phyloP scores from a whole-genome alignment of 53 echinoderm and acorn worm species.

The Paelopatides confundens region DNA sequence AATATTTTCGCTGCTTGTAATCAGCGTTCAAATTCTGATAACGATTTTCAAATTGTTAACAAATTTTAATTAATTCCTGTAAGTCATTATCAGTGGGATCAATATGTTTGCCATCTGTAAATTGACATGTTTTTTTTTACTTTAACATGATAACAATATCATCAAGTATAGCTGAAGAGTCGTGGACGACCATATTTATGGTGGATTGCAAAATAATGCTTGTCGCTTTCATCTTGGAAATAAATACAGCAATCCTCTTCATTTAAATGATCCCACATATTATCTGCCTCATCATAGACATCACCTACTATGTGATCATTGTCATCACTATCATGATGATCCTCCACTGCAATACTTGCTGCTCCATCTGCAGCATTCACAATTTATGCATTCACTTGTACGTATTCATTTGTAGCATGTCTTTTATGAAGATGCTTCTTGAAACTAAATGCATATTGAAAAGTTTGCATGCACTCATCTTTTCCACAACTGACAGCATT shows the following conservation, averaged over 20 bases:
- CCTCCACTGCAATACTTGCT: neutral
- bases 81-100: neutral
- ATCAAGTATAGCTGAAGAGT: neutral
- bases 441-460: neutral
- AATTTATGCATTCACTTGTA: neutral
- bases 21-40: constrained; percentile 44
- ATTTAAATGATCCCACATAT: neutral
- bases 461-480: neutral
- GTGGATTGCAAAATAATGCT: constrained; percentile 22
- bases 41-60: constrained; percentile 14
- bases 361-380: neutral
- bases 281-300: neutral
- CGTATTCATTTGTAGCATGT: neutral
- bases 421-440: neutral
- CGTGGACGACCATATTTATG: constrained; percentile 24
- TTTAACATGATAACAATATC: neutral
- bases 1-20: constrained; percentile 62
- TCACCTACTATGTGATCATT: neutral
- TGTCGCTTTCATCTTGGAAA: constrained; percentile 13
- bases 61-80: neutral
- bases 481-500: neutral
- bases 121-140: neutral
- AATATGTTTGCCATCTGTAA: neutral
- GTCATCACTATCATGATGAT: neutral
- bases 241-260: neutral